phyloP scores from a whole-genome alignment of 1,140 invertebrate species.

The Polypedilum vanderplanki region DNA sequence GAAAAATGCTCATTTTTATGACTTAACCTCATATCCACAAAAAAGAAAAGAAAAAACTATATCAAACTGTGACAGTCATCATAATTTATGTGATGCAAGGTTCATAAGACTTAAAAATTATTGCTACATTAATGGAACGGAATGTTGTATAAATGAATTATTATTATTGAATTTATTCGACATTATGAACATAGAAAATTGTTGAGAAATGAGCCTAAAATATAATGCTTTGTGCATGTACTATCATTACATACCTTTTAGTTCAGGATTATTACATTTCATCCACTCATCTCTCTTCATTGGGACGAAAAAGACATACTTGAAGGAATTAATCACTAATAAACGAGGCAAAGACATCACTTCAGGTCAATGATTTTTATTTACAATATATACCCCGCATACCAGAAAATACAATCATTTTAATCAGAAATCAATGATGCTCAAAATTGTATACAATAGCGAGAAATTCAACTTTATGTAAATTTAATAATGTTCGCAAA shows the following conservation, averaged over 20 bases:
- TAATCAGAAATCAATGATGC: too few relatives aligned
- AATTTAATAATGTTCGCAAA: too few relatives aligned
- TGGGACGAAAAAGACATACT: neutral
- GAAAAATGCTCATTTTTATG: slow-evolving; percentile 19
- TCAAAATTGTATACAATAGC: too few relatives aligned
- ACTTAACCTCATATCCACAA: slow-evolving; percentile 10
- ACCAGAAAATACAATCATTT: neutral
- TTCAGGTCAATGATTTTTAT: neutral
- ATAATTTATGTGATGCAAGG: slow-evolving; percentile 11
- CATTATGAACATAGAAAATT: neutral
- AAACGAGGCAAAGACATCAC: neutral
- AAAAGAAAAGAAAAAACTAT: neutral
- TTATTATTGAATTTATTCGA: slow-evolving; percentile 7
- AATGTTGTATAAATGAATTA: slow-evolving; percentile 14
- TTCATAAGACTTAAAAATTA: slow-evolving; percentile 8
- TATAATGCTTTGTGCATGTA: too few relatives aligned
- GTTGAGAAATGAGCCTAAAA: neutral
- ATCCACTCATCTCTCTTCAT: neutral
- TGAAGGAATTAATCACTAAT: neutral
- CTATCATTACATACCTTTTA: neutral
- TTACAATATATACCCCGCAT: neutral
- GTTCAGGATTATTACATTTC: neutral
- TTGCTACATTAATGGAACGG: neutral
- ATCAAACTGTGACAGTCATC: slow-evolving; percentile 7
- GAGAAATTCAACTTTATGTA: too few relatives aligned